Conservation (phyloP, 2,888 invertebrate genomes). For the Caradrina clavipalpis region DNA sequence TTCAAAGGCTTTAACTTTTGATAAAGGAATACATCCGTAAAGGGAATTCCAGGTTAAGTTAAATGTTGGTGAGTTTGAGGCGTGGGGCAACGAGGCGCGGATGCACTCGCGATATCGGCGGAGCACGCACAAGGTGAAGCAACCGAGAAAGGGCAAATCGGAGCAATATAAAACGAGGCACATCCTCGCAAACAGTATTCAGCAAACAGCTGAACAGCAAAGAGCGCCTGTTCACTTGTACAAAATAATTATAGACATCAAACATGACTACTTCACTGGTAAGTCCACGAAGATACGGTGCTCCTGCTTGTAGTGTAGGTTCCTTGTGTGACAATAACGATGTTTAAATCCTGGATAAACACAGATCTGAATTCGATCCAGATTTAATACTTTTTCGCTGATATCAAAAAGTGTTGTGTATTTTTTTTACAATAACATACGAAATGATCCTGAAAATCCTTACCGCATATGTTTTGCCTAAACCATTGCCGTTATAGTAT, state of each 20-base stretch:
- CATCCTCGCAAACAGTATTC: slow-evolving; percentile 87
- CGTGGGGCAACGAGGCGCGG: slow-evolving; percentile 74
- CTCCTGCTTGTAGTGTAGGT: neutral
- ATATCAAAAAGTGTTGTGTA: neutral
- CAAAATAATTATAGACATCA: slow-evolving; percentile 73
- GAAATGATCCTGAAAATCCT: slow-evolving; percentile 1
- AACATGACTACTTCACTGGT: slow-evolving; percentile 81
- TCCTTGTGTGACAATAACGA: neutral
- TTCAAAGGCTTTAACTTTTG: slow-evolving; percentile 28
- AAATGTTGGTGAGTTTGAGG: slow-evolving; percentile 71
- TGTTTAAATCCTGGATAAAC: neutral
- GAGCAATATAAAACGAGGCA: slow-evolving; percentile 89
- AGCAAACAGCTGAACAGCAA: slow-evolving; percentile 79
- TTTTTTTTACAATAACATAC: neutral
- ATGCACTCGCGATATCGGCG: slow-evolving; percentile 78
- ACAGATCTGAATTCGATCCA: neutral
- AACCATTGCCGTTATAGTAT: too few relatives aligned
- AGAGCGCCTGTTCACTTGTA: slow-evolving; percentile 75
- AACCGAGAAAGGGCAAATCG: slow-evolving; percentile 89
- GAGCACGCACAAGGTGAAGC: slow-evolving; percentile 89
- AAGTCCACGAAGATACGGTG: slow-evolving; percentile 67
- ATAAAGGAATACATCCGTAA: slow-evolving; percentile 54
- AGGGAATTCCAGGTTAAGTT: slow-evolving; percentile 68
- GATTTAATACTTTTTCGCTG: neutral
- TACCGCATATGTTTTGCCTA: too few relatives aligned